phyloP scores from a whole-genome alignment of 2,888 invertebrate genomes.

The Sipha maydis region DNA sequence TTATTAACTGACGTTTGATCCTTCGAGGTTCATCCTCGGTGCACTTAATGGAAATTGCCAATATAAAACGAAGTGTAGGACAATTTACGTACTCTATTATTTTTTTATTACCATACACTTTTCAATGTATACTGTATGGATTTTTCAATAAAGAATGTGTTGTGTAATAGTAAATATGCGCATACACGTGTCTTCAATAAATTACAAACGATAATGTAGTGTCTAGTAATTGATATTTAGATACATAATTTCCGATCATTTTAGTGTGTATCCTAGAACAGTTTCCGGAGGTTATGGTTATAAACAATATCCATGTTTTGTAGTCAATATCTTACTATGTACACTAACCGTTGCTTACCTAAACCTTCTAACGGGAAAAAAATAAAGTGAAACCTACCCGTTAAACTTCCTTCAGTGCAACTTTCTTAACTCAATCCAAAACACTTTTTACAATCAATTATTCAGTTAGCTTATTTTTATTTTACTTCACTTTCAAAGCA shows the following conservation, averaged over 20 bases:
- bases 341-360: background rate
- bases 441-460: constrained; percentile 5
- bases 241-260: background rate
- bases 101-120: background rate
- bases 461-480: background rate
- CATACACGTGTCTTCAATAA: background rate
- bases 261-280: background rate
- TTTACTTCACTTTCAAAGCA: background rate
- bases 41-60: constrained; percentile 10
- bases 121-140: background rate
- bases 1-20: constrained; percentile 22
- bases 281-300: constrained; percentile 6
- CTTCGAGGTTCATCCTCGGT: background rate
- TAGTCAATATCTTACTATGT: constrained; percentile 13
- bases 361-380: background rate
- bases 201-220: constrained; percentile 7
- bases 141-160: background rate
- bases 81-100: background rate
- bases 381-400: background rate
- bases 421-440: constrained; percentile 10
- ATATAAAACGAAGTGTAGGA: constrained; percentile 7
- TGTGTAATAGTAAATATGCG: background rate
- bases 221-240: background rate
- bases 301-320: background rate
- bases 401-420: background rate